Conservation (phyloP, 2,113 vertebrate genomes). For the Petromus typicus region DNA sequence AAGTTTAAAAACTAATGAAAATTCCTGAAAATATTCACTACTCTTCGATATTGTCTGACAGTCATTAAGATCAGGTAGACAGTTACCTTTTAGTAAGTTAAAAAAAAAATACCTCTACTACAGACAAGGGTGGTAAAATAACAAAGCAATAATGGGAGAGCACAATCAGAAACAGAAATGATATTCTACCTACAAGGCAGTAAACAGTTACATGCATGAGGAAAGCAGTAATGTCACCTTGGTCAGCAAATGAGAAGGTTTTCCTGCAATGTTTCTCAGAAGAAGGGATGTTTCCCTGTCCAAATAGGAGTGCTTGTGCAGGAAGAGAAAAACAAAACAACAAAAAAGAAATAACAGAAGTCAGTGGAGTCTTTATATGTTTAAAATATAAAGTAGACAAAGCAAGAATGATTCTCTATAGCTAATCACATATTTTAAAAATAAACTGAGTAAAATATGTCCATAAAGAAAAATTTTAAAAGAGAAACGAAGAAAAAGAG, state of each 20-base stretch:
- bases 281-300: conserved; percentile 99
- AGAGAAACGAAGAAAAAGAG: background rate
- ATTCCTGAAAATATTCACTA: conserved; percentile 54
- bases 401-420: conserved; percentile 72
- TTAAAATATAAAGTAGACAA: conserved; percentile 77
- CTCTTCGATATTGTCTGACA: conserved; percentile 49
- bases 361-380: conserved; percentile 86
- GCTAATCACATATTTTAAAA: conserved; percentile 43
- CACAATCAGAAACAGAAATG: conserved; percentile 67
- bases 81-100: conserved; percentile 60
- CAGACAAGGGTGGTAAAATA: conserved; percentile 57
- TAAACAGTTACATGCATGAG: conserved; percentile 86
- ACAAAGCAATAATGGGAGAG: conserved; percentile 58
- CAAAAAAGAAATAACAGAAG: conserved; percentile 89
- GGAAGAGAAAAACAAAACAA: conserved; percentile 86
- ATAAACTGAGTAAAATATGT: conserved; percentile 49
- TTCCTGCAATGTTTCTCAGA: conserved; percentile 99
- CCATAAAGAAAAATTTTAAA: conserved; percentile 2
- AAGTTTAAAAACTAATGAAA: conserved; percentile 68
- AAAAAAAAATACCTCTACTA: conserved; percentile 66
- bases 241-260: conserved; percentile 99
- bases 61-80: conserved; percentile 69
- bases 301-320: conserved; percentile 99
- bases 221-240: conserved; percentile 94
- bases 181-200: conserved; percentile 83